Evolutionary conservation across 2,888 invertebrate species (phyloP).

Genomic region (Eupithecia abbreviata): DNA sequence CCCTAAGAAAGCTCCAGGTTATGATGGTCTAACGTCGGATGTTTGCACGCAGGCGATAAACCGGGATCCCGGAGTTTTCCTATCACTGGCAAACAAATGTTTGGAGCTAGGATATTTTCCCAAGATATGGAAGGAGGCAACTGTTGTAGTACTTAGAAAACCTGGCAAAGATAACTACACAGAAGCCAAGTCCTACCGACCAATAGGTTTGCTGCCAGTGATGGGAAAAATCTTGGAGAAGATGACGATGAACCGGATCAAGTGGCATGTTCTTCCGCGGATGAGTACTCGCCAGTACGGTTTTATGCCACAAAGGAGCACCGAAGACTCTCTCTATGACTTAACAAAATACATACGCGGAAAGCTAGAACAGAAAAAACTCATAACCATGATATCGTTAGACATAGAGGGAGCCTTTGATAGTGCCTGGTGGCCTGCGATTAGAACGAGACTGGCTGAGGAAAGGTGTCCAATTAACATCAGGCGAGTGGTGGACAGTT

Average conservation of each 20-base stretch:
- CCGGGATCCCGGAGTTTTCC: conserved; percentile 23
- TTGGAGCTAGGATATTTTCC: conserved; percentile 39
- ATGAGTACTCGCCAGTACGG: not conserved
- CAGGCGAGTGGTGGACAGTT: conserved; percentile 19
- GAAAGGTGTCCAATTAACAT: conserved; percentile 18
- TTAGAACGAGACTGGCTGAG: conserved; percentile 23
- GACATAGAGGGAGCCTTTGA: not conserved
- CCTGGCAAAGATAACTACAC: conserved; percentile 16
- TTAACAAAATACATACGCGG: no score
- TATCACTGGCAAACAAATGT: conserved; percentile 34
- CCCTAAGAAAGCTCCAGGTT: conserved; percentile 41
- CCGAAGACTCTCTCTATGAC: not conserved
- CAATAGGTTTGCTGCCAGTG: conserved; percentile 43
- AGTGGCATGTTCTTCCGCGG: conserved; percentile 12
- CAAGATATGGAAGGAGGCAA: conserved; percentile 22
- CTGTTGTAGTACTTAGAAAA: conserved; percentile 12
- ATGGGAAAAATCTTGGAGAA: conserved; percentile 36
- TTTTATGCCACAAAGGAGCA: conserved; percentile 14
- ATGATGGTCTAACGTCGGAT: conserved; percentile 19
- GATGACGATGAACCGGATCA: not conserved
- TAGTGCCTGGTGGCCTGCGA: conserved; percentile 26
- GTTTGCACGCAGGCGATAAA: conserved; percentile 36
- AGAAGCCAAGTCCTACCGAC: conserved; percentile 41
- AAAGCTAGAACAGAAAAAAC: no score
- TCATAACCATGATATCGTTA: no score